Percentiles rank a stretch among this genome's conserved stretches.
Evolutionary conservation across 2,888 invertebrate genomes (phyloP).

Genomic region (Noctua janthe): DNA sequence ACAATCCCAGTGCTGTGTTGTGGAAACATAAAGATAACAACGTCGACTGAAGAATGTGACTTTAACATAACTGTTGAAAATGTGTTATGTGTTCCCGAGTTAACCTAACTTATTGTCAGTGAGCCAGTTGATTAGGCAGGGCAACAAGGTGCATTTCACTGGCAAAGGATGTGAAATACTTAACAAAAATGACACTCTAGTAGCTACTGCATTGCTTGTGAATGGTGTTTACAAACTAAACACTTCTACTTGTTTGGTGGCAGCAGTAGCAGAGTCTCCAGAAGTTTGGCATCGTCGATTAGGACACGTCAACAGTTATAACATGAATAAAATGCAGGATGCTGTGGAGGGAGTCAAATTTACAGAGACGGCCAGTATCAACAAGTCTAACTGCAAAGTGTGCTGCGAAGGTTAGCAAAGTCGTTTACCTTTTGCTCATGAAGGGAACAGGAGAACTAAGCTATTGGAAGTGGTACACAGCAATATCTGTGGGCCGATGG

Average conservation of each 20-base stretch:
- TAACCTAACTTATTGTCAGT: conserved; percentile 19
- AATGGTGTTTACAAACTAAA: conserved; percentile 36
- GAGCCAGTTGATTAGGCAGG: conserved; percentile 29
- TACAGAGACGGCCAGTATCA: background rate
- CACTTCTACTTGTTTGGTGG: conserved; percentile 26
- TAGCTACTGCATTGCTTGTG: background rate
- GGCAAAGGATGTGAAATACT: conserved; percentile 45
- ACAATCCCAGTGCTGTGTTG: no score
- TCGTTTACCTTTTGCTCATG: no score
- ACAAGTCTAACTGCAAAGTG: no score
- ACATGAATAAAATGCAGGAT: background rate
- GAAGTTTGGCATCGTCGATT: conserved; percentile 21
- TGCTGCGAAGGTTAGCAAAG: no score
- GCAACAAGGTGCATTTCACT: conserved; percentile 33
- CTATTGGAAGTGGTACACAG: no score
- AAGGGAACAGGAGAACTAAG: no score
- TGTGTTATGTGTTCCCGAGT: background rate
- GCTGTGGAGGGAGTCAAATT: background rate
- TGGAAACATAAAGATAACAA: no score
- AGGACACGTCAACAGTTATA: conserved; percentile 6
- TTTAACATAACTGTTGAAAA: no score
- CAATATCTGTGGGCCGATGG: no score
- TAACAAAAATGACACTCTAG: conserved; percentile 25
- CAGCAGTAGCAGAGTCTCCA: conserved; percentile 2
- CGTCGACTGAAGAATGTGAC: no score